Evolutionary conservation across 2,888 invertebrate species (phyloP), one percentile per base, ranked within the genome.

Genomic region (Liposcelis brunnea): DNA sequence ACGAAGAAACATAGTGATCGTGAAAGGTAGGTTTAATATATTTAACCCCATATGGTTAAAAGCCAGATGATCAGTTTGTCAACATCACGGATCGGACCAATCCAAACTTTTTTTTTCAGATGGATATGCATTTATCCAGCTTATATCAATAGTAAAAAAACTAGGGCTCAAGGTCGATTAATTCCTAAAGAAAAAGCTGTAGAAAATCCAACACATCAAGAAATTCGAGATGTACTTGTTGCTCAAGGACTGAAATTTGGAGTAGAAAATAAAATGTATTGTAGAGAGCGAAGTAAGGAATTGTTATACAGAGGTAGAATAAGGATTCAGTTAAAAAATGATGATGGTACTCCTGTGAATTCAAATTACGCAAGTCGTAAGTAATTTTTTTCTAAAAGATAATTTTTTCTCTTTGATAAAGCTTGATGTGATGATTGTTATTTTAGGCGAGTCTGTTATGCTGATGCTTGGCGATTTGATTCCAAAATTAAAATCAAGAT

Each of bases 121-220:
- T 98, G 97, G 97, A 72, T 95, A 47, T 93, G 93, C 59, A 79
- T 98, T 49, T 98, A 98, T 63, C 98, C 98, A 46, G 83, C 90
- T 0, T 98, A 97, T 56, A 70, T 98, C 43, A 97, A 98, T 60
- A 87, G 80, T 55, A 93, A 90, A 59, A 93, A 87, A 61, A 84
- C 90, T 0, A 61, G 84, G 12, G 85, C 85, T 2, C 81, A 93
- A 62, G 98, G 98, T 4, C 71, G 98, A 31, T 75, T 79, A 53
- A 67, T 98, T 16, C 65, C 84, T 1, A 89, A 89, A 63, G 72
- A 77, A 2, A 77, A 77, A 59, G 90, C 89, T 60, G 83, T 97
- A 1, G 93, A 95, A 55, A 93, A 94, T 63, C 98, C 98, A 11
- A 90, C 90, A 0, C 83, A 83, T 60, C 79, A 84, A 55, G 98